Base-by-base conservation (phyloP, 2,888 invertebrate genomes). In the Nomada goodeniana region DNA sequence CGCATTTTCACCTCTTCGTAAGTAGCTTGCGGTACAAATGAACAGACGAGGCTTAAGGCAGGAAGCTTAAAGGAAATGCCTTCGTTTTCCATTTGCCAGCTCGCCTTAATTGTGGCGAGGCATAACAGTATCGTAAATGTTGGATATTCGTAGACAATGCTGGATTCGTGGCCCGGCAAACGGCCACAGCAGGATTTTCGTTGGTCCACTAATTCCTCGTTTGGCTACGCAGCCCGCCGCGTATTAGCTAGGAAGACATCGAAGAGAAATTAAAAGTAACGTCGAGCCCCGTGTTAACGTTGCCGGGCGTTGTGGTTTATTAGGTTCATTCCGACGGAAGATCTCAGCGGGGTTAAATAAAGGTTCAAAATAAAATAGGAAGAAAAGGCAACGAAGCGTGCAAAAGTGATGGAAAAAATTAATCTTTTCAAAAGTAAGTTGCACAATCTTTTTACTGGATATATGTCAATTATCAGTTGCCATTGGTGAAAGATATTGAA, bases 151-250 rank as follows among this genome's bases (percentile, higher is more conserved):
- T 68, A 73, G 70, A 60, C 50, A 53, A 75, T 47, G 72, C 68
- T 87, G 86, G 78, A 86, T 86, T 88, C 20, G 73, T 53, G 59
- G 78, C 73, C 65, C 59, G 26, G 59, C 63, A 57, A 88, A 89
- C 83, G 83, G 81, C 80, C 80, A 60, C 83, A 78, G 23, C 73
- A 84, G 86, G 88, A 90, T 89, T 89, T 86, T 85, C 83, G 65
- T 65, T 59, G 76, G 59, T 71, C 76, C 72, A 71, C 86, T 86
- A 86, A 87, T 89, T 88, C 82, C 86, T 85, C 84, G 74, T 87
- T 86, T 76, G 74, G 64, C 61, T 82, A 81, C 57, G 69, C 67
- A 61, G 23, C 23, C 42, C 26, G 18, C 52, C 18, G 70, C 20
- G 47, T 70, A 59, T 65, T 77, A 52, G 59, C 47, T 10, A 10